Base-by-base conservation (phyloP, 2,888 invertebrate genomes). In the Cynaeus angustus region DNA sequence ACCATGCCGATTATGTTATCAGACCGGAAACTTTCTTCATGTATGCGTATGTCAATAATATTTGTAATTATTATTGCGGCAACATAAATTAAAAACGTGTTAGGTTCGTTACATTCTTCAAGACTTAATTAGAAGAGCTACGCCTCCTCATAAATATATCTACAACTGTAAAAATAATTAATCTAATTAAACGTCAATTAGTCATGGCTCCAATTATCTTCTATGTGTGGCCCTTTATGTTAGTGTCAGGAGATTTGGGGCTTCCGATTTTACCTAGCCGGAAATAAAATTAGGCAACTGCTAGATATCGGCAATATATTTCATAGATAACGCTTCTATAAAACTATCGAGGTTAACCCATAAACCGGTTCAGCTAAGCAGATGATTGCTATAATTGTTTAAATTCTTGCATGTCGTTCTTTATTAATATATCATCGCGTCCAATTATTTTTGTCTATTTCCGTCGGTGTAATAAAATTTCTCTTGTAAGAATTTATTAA, bases 111-210 rank as follows among this genome's bases (percentile, higher is more conserved):
- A 66, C 66, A 72, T 73, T 66, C 69, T 73, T 71, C 69, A 68
- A 67, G 67, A 71, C 66, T 71, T 71, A 73, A 73, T 73, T 67
- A 69, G 61, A 52, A 30, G 12, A 28, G 48, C 38, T 56, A 41
- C 73, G 71, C 71, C 73, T 52, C 46, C 71, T 65, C 55, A 69
- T 71, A 73, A 73, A 73, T 71, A 65, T 37, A 56, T 9, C 53
- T 8, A 64, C 7, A 53, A 41, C 52, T 37, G 52, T 53, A 53
- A 52, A 64, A 61, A 61, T 61, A 61, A 61, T 61, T 61, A 61
- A 26, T 38, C 21, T 64, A 64, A 53, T 52, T 64, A 64, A 53
- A 64, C 41, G 45, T 64, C 64, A 64, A 52, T 53, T 53, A 64
- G 64, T 38, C 50, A 41, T 64, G 14, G 8, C 12, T 64, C 52